Percentiles rank a stretch among this genome's conserved stretches.
These are phyloP conservation scores for Drosophila varians DNA, from an alignment of 1,140 invertebrate species.

Conservation along the genomic window DNA sequence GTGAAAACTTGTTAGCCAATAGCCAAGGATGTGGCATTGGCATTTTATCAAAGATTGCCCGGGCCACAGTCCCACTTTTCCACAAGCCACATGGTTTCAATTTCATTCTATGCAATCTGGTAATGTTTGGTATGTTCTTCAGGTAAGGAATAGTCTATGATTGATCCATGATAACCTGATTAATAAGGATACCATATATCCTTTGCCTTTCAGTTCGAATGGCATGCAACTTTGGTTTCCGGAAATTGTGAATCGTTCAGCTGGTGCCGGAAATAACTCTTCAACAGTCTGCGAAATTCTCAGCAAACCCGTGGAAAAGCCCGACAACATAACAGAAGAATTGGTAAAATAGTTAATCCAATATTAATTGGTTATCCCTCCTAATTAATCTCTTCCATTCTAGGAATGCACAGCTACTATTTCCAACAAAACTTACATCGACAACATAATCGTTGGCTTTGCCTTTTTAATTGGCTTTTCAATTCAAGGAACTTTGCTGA, in stretches of 20 bases:
- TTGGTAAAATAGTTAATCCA: conserved; percentile 21
- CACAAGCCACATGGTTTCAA: conserved; percentile 76
- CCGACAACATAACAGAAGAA: conserved; percentile 8
- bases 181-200: too few species aligned
- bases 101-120: conserved; percentile 69
- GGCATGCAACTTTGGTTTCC: conserved; percentile 84
- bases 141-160: conserved; percentile 29
- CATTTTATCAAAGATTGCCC: conserved; percentile 62
- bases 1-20: conserved; percentile 48
- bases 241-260: conserved; percentile 82
- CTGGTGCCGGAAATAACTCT: conserved; percentile 36
- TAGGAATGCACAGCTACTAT: conserved; percentile 77
- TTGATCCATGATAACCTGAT: too few species aligned
- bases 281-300: conserved; percentile 70
- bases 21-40: conserved; percentile 58
- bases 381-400: conserved; percentile 1
- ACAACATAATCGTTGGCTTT: conserved; percentile 78
- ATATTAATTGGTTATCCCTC: background rate
- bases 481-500: conserved; percentile 71
- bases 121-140: conserved; percentile 79
- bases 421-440: conserved; percentile 77
- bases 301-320: conserved; percentile 21
- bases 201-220: conserved; percentile 52
- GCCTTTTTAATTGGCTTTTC: conserved; percentile 77
- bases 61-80: conserved; percentile 76